Conservation (phyloP, 2,113 vertebrate genomes). For the Deroptyus accipitrinus region DNA sequence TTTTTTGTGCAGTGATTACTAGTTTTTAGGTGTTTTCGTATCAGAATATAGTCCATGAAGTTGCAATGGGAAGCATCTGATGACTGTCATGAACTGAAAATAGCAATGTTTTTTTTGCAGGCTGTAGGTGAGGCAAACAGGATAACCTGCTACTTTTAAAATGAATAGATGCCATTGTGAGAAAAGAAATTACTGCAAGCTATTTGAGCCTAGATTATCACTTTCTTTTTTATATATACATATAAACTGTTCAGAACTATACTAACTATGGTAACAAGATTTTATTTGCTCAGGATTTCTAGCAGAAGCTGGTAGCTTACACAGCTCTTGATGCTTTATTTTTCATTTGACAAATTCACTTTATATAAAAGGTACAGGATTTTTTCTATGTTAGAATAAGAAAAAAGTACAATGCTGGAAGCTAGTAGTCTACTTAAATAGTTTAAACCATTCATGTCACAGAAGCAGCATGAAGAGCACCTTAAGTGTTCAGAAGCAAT, state of each 20-base stretch:
- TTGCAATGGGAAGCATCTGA: background rate
- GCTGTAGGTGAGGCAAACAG: background rate
- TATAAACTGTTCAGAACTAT: background rate
- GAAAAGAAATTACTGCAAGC: background rate
- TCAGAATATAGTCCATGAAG: background rate
- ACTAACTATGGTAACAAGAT: background rate
- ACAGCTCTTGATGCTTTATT: background rate
- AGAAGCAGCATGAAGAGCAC: conserved; percentile 49
- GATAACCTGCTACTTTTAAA: background rate
- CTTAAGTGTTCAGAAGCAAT: conserved; percentile 67
- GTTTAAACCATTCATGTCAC: background rate
- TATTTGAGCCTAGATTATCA: background rate
- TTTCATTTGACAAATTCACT: background rate
- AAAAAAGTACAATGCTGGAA: background rate
- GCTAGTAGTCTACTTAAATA: background rate
- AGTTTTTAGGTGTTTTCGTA: background rate
- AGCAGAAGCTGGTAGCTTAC: background rate
- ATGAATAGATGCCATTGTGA: background rate
- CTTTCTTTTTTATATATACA: too few species aligned
- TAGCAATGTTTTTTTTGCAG: background rate
- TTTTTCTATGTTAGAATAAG: background rate
- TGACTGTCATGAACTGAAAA: background rate
- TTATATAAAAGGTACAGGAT: background rate
- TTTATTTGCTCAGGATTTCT: background rate
- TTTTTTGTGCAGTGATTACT: background rate